Evolutionary conservation across 1,140 invertebrate genomes (phyloP), one percentile per base, ranked within the genome.

Genomic region (Olivierus martensii): DNA sequence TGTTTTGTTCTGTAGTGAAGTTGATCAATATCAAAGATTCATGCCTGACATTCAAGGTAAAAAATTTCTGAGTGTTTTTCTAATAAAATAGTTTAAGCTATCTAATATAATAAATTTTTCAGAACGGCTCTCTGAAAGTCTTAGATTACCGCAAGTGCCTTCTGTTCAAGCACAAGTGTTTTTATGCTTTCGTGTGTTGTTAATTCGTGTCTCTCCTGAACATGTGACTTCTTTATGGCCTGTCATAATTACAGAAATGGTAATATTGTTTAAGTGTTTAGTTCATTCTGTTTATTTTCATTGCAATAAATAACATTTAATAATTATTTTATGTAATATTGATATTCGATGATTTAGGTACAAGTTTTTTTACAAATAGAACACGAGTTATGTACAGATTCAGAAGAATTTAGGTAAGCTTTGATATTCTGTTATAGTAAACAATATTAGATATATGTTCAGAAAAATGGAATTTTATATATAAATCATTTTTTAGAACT

Each of bases 1-100:
- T 66, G 84, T 90, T 41, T 84, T 95, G 61, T 84, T 90, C 62
- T 91, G 88, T 66, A 87, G 86, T 64, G 86, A 93, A 65, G 79
- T 79, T 46, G 91, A 95, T 72, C 90, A 95, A 66, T 94, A 93
- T 71, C 80, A 87, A 59, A 84, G 84, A 66, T 84, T 86, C 58
- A 87, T 93, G 79, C 86, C 87, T 14, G 89, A 93, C 65, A 92
- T 95, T 63, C 89, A 92, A 79, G 88, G 87, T 89, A 69, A 28
- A 28, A 28, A 28, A 28, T 28, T 2, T 6, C 28, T n/a, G n/a
- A n/a, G n/a, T n/a, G n/a, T n/a, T n/a, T n/a, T n/a, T n/a, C n/a
- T n/a, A n/a, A n/a, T 28, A 28, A 28, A 28, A 6, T 2, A 28
- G 2, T 28, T 28, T 28, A n/a, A n/a, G n/a, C n/a, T n/a, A n/a